Evolutionary conservation across 2,797 vertebrate species (phyloP), one percentile per base, ranked within the genome.

Genomic region (Gadopsis bispinosus): DNA sequence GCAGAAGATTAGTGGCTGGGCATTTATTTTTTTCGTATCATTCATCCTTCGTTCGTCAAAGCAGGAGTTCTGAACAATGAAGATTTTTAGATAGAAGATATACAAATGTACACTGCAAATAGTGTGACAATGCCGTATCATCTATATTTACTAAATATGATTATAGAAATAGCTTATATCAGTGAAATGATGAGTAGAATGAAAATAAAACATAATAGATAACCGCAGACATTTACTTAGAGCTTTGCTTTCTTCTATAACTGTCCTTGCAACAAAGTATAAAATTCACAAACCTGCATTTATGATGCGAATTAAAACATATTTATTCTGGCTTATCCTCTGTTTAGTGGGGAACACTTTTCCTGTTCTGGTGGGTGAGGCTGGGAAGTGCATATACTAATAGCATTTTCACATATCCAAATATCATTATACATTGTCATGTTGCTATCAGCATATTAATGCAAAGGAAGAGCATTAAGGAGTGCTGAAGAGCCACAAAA

Each of bases 1-100:
- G 72, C 55, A 73, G 63, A 69, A 67, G 77, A 88, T 86, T 83
- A 81, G 61, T 16, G 51, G 54, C n/a, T 68, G 41, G 4, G 35
- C 13, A 8, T 84, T 79, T 82, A 70, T 72, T 48, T 43, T 71
- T 75, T 76, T 74, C 19, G 73, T 48, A 69, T 58, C 26, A 20
- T 73, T 58, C 26, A 22, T 73, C 26, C 20, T 67, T 13, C 54
- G n/a, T 53, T 56, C 69, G 17, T 59, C 7, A 71, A 71, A 73
- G 20, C 55, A 73, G 7, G 37, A 59, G 17, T 45, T 58, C 2
- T 37, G 14, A 85, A 77, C n/a, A 45, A 70, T n/a, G 79, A 35
- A 68, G 3, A 35, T 7, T 14, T 54, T n/a, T n/a, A 56, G 33
- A 61, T 13, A 17, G 10, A 41, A 29, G 0, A 1, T 17, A 20